A percentile compares a stretch with the other conserved stretches of the same genome.
Evolutionary conservation across 2,797 vertebrate genomes (phyloP).

Genomic region (Heterohyrax brucei): DNA sequence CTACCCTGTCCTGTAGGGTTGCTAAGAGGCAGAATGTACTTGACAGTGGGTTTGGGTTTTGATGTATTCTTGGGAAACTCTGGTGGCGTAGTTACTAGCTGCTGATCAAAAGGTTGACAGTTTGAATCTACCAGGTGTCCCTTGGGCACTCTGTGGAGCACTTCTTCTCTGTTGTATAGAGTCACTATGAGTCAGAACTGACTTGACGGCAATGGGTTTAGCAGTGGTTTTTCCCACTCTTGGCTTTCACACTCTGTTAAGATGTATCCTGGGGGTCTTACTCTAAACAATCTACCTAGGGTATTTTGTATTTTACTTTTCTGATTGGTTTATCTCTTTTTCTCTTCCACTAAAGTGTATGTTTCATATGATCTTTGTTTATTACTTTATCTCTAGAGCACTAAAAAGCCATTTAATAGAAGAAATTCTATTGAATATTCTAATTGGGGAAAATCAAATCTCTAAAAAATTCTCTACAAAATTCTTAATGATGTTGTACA

Average conservation of each 20-base stretch:
- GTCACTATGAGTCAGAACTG: too few relatives aligned
- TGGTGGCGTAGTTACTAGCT: too few relatives aligned
- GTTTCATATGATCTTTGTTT: background rate
- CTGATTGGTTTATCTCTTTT: background rate
- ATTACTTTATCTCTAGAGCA: background rate
- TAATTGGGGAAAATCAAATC: background rate
- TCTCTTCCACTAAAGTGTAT: background rate
- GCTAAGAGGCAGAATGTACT: too few relatives aligned
- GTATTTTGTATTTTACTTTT: conserved; percentile 7
- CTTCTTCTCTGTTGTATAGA: too few relatives aligned
- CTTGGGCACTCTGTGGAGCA: too few relatives aligned
- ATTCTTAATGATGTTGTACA: background rate
- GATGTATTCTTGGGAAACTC: too few relatives aligned
- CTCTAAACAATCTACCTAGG: background rate
- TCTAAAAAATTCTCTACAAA: conserved; percentile 8
- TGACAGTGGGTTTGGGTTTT: too few relatives aligned
- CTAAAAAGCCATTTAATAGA: conserved; percentile 13
- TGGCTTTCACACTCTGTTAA: conserved; percentile 12
- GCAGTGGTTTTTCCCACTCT: background rate
- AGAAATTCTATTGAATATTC: background rate
- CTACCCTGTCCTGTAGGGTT: too few relatives aligned
- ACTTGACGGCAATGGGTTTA: too few relatives aligned
- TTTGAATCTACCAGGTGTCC: too few relatives aligned
- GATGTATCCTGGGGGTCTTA: background rate
- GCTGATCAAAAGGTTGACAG: too few relatives aligned